Base-by-base conservation (phyloP, 2,888 invertebrate genomes). In the Crossocerus cetratus region DNA sequence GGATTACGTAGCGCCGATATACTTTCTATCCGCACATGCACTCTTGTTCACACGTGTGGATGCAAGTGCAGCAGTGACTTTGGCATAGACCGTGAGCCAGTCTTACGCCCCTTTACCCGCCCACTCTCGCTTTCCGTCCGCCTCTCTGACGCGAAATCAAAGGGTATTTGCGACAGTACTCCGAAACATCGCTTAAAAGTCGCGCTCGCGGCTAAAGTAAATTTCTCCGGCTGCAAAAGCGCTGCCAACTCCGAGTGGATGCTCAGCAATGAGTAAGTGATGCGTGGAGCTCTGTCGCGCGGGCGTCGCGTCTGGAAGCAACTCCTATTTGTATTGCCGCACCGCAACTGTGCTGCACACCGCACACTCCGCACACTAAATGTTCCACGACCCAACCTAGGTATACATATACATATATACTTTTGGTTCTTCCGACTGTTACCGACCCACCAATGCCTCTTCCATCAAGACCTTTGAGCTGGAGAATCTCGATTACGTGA, bases 201-300 rank as follows among this genome's bases (percentile, higher is more conserved):
- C 77, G 72, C 74, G 76, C 66, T 75, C 67, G 74, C 67, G 60
- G 77, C 66, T 72, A 82, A 82, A 83, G 84, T 81, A 83, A 84
- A 84, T 82, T 84, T 81, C 74, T 77, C 72, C 83, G 82, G 74
- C 82, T 80, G 68, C 68, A 73, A 80, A 82, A 83, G 76, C 81
- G 76, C 73, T 72, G 59, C 57, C 68, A 72, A 80, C 76, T 72
- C 72, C 76, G 59, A 58, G 61, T 72, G 78, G 83, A 85, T 83
- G 81, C 79, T 82, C 78, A 73, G 81, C 78, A 82, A 82, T 82
- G 83, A 83, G 83, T 85, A 82, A 84, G 82, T 84, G 85, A 85
- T 85, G 85, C 84, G 83, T 86, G 81, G 84, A 82, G 72, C 79
- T 78, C 73, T 74, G 80, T 74, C 74, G 72, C 78, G 77, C 75